A percentile compares a stretch with the other conserved stretches of the same genome.
Evolutionary conservation across 92 coral and sea anemone genomes (phyloP).

Genomic region (Epizoanthus ramosus): DNA sequence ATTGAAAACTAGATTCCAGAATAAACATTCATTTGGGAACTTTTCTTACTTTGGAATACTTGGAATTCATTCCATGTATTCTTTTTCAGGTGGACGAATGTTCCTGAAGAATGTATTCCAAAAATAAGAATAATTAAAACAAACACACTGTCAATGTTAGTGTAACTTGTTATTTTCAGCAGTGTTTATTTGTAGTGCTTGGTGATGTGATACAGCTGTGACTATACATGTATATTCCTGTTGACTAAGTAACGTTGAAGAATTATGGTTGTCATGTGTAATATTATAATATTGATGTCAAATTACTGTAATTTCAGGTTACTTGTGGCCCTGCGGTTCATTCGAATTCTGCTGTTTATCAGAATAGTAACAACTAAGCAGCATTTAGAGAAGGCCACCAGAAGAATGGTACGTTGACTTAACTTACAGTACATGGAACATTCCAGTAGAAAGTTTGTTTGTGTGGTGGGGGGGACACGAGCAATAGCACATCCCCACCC

Average conservation of each 20-base stretch:
- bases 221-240: too few species aligned
- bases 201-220: too few species aligned
- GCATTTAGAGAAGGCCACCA: constrained; percentile 95
- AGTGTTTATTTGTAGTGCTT: too few species aligned
- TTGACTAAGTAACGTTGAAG: background rate
- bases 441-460: background rate
- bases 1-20: too few species aligned
- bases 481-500: too few species aligned
- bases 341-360: constrained; percentile 86
- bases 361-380: constrained; percentile 92
- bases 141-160: too few species aligned
- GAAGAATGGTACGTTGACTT: constrained; percentile 78
- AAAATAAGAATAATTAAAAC: too few species aligned
- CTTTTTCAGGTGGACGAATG: too few species aligned
- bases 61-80: background rate
- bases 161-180: too few species aligned
- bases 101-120: too few species aligned
- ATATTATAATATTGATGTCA: background rate
- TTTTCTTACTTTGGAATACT: background rate
- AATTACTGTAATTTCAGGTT: constrained; percentile 55
- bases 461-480: background rate
- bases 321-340: constrained; percentile 82
- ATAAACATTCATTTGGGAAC: too few species aligned
- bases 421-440: background rate
- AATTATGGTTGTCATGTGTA: background rate